Conservation (phyloP, 1,140 invertebrate species). For the Neodiprion pinetum region DNA sequence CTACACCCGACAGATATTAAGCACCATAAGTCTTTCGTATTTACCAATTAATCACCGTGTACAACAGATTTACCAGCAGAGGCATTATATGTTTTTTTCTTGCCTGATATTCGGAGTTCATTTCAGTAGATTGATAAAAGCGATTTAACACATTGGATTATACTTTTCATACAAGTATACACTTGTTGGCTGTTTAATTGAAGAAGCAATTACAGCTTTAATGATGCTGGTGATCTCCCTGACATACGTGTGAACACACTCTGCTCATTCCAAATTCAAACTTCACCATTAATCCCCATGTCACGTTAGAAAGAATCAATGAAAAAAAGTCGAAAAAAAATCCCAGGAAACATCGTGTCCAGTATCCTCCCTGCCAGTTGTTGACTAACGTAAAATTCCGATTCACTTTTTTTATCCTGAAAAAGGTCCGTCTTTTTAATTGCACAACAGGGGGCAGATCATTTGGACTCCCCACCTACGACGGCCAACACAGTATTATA, state of each 20-base stretch:
- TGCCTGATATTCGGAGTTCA: not conserved
- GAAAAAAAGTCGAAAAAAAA: not conserved
- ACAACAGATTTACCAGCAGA: no score
- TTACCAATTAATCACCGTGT: no score
- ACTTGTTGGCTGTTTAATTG: no score
- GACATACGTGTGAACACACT: not conserved
- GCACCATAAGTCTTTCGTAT: not conserved
- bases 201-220: no score
- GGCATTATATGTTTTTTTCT: no score
- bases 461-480: not conserved
- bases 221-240: no score
- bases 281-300: not conserved
- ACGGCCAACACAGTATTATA: not conserved
- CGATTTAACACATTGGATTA: no score
- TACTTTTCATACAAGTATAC: no score
- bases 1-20: not conserved
- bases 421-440: not conserved
- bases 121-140: not conserved
- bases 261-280: not conserved
- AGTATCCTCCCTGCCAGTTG: not conserved
- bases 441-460: not conserved
- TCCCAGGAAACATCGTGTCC: not conserved
- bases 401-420: constrained; percentile 2
- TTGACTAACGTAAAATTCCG: not conserved
- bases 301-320: not conserved